Evolutionary conservation across 2,888 invertebrate species (phyloP).

Genomic region (Junonia oenone): DNA sequence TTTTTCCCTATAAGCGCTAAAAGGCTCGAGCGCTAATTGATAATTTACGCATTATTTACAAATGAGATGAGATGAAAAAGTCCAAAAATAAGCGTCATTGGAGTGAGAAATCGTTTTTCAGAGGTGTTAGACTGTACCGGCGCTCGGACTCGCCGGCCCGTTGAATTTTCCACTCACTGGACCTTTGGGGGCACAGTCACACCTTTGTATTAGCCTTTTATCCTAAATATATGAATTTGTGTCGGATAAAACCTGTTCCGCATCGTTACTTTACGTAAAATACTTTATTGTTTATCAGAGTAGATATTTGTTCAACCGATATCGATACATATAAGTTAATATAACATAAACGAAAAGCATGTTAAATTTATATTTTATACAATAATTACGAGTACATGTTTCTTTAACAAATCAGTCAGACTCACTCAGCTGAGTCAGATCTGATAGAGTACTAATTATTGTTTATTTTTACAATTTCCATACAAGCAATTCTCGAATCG

Average conservation of each 20-base stretch:
- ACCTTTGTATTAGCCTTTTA: conserved; percentile 71
- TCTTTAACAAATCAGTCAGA: background rate
- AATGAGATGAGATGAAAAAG: conserved; percentile 72
- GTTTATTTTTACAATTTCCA: conserved; percentile 15
- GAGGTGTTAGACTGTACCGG: conserved; percentile 74
- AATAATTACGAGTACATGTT: too few species aligned
- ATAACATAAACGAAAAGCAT: background rate
- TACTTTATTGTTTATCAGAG: background rate
- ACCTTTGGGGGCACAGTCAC: conserved; percentile 52
- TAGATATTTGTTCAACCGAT: background rate
- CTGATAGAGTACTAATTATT: background rate
- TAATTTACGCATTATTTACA: conserved; percentile 59
- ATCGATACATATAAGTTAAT: background rate
- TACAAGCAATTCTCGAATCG: conserved; percentile 20
- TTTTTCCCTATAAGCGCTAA: background rate
- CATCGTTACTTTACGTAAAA: conserved; percentile 4
- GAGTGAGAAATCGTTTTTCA: conserved; percentile 73
- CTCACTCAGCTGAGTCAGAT: background rate
- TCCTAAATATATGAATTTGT: conserved; percentile 45
- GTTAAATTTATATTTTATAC: background rate
- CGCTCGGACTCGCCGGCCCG: conserved; percentile 71
- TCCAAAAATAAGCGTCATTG: conserved; percentile 72
- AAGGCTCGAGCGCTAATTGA: conserved; percentile 2
- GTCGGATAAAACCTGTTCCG: conserved; percentile 22
- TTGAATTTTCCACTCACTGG: conserved; percentile 77